Base-by-base conservation (phyloP, 1,140 invertebrate species). In the Monochamus saltuarius region DNA sequence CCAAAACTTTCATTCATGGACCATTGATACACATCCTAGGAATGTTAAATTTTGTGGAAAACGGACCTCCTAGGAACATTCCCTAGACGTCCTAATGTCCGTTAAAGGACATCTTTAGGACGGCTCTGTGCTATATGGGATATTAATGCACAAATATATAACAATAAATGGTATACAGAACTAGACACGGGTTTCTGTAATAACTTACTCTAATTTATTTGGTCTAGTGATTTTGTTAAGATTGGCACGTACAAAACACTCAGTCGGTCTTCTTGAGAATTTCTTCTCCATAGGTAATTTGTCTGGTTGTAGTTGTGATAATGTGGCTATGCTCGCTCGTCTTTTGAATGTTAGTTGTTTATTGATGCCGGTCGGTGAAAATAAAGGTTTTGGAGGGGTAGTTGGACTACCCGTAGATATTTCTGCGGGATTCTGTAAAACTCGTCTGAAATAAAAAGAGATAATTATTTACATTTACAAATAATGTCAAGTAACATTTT, bases 291-390 rank as follows among this genome's bases (percentile, higher is more conserved):
- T 52, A 43, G 13, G 36, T 52, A 62, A 61, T n/a, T 36, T 50
- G 13, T 43, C 29, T 16, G 59, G 42, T 16, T 39, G 43, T 11
- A 61, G 62, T 58, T 68, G 73, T 34, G 64, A 47, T 4, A 75
- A 58, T 13, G 68, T 71, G 14, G 72, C 73, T 36, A 75, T 74
- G 59, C 73, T 76, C 1, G 75, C 75, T 17, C 75, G 51, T 60
- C 75, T 52, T 56, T 62, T 67, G 35, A 56, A 66, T 7, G 69
- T 54, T 9, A 67, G 4, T 29, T 54, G 58, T 55, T 49, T 61
- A 22, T 54, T 64, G 43, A 14, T 36, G 9, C 37, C 45, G 9
- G 51, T 13, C 13, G 43, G 7, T 29, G 53, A 42, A 2, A 19
- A 53, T 38, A 17, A 38, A 19, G 34, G 16, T 45, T 60, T 50